A percentile compares a stretch with the other conserved stretches of the same genome.
phyloP scores from a whole-genome alignment of 2,113 vertebrate species.

The Planiliza haematocheilus region DNA sequence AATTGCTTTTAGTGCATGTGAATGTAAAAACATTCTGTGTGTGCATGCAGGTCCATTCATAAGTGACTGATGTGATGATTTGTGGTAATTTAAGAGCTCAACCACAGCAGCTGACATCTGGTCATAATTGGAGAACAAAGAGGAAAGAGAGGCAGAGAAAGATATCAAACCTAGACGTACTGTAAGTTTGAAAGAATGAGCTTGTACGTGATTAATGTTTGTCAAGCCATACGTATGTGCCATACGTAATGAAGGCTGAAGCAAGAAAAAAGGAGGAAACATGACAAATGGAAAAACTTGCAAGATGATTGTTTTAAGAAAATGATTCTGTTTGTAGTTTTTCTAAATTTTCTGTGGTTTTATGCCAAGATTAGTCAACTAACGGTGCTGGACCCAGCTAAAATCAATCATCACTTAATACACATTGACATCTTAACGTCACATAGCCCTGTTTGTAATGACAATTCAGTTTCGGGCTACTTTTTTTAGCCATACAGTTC shows the following conservation, averaged over 20 bases:
- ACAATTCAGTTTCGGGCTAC: neutral
- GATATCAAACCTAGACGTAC: constrained; percentile 35
- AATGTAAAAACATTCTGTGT: constrained; percentile 9
- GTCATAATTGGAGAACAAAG: constrained; percentile 83
- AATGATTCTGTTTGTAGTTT: constrained; percentile 8
- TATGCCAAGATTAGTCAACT: constrained; percentile 14
- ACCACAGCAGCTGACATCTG: constrained; percentile 86
- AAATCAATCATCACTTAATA: constrained; percentile 1
- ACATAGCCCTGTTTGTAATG: constrained; percentile 2
- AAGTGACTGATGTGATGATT: constrained; percentile 81
- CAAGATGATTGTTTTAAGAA: neutral
- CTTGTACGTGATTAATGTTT: constrained; percentile 25
- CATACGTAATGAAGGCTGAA: constrained; percentile 30
- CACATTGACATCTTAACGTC: constrained; percentile 14
- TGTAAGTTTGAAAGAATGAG: constrained; percentile 41
- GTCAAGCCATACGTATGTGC: neutral
- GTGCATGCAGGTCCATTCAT: constrained; percentile 28
- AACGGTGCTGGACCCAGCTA: constrained; percentile 1
- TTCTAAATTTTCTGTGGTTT: neutral
- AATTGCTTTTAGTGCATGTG: constrained; percentile 18
- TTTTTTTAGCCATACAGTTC: neutral
- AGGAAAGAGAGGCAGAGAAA: constrained; percentile 64
- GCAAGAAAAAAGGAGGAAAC: constrained; percentile 38
- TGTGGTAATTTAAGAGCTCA: constrained; percentile 78
- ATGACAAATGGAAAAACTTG: constrained; percentile 28